These are phyloP conservation scores for Ecdyonurus torrentis DNA, from an alignment of 2,888 invertebrate species.

Conservation along the genomic window DNA sequence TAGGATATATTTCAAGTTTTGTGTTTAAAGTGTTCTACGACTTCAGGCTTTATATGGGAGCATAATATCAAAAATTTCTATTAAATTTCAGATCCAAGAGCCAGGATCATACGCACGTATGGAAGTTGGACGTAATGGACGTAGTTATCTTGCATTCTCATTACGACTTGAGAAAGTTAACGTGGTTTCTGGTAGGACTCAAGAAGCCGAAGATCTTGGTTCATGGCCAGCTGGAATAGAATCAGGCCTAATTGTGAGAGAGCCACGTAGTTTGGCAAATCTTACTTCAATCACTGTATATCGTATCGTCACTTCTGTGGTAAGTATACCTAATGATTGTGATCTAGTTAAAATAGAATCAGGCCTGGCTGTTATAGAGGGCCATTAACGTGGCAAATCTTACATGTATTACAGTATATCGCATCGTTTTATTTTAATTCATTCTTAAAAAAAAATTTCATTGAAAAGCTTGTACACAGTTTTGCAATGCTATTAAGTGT, in stretches of 20 bases:
- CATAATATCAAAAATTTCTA: slow-evolving; percentile 6
- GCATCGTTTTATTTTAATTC: no score
- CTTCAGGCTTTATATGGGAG: no score
- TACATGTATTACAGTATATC: no score
- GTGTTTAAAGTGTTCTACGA: no score
- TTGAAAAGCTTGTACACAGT: no score
- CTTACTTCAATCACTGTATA: slow-evolving; percentile 71
- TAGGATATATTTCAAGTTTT: no score
- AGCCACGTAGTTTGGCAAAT: slow-evolving; percentile 49
- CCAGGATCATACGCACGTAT: slow-evolving; percentile 47
- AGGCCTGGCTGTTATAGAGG: no score
- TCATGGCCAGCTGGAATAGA: slow-evolving; percentile 63
- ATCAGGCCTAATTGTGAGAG: slow-evolving; percentile 43
- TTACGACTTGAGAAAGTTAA: slow-evolving; percentile 53
- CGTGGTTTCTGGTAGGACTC: slow-evolving; percentile 53
- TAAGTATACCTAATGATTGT: no score
- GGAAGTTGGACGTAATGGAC: slow-evolving; percentile 44
- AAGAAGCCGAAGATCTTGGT: slow-evolving; percentile 51
- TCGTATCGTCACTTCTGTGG: slow-evolving; percentile 68
- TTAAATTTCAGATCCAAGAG: slow-evolving; percentile 26
- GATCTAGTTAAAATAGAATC: no score
- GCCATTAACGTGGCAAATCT: no score
- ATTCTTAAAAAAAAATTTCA: not conserved
- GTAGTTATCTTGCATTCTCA: slow-evolving; percentile 56
- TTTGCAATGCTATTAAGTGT: slow-evolving; percentile 3